These are phyloP conservation scores for Greenwoodochromis staneri DNA, from an alignment of 2,113 vertebrate species.

Conservation along the genomic window DNA sequence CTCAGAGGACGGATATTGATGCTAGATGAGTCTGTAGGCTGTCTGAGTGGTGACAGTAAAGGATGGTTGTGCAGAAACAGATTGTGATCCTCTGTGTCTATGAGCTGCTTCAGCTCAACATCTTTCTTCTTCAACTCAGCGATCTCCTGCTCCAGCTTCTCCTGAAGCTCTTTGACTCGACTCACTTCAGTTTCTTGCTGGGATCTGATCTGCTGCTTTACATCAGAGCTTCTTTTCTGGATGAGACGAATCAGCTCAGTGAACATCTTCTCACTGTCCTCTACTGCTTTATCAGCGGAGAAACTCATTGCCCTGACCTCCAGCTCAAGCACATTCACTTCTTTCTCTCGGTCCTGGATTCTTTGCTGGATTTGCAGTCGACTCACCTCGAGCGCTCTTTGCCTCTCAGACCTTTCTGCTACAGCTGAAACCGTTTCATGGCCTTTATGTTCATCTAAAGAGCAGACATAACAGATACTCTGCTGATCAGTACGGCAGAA, in stretches of 20 bases:
- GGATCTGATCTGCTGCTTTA: not conserved
- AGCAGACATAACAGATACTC: not conserved
- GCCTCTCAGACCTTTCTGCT: not conserved
- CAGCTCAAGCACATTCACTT: not conserved
- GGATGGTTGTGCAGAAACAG: not conserved
- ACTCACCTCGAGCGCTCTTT: not conserved
- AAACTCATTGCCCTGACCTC: not conserved
- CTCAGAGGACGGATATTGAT: not conserved
- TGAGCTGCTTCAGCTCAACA: not conserved
- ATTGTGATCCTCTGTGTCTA: not conserved
- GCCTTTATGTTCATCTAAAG: not conserved
- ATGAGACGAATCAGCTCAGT: not conserved
- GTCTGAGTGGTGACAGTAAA: not conserved
- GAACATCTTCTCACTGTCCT: not conserved
- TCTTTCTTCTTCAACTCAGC: not conserved
- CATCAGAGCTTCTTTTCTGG: not conserved
- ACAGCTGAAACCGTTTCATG: not conserved
- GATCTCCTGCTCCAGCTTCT: not conserved
- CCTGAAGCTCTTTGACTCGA: not conserved
- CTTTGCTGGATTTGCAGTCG: not conserved
- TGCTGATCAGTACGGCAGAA: not conserved
- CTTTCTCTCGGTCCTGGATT: not conserved
- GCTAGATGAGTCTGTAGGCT: not conserved
- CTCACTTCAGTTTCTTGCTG: not conserved
- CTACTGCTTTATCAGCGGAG: rapidly evolving